Evolutionary conservation across 2,797 vertebrate species (phyloP).

Genomic region (Spinus olivaceus): DNA sequence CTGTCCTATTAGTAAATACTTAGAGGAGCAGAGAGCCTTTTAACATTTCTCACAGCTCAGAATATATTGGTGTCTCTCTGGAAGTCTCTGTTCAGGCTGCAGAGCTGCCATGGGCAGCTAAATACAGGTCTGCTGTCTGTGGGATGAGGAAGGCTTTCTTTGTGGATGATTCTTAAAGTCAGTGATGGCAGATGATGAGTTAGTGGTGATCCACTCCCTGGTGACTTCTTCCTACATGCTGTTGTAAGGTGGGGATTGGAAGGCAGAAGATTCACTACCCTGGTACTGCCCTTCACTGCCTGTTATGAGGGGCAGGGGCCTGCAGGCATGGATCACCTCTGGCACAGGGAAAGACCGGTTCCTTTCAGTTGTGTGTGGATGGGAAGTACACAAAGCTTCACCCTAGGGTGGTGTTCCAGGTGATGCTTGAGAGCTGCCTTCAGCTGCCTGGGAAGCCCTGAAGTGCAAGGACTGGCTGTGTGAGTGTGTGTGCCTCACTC

Average conservation of each 20-base stretch:
- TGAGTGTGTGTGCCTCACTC: fast-evolving
- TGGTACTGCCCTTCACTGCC: fast-evolving
- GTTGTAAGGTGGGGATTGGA: not conserved
- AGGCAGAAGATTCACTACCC: fast-evolving
- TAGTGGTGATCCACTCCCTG: not conserved
- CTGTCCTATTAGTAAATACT: not conserved
- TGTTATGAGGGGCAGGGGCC: too few relatives aligned
- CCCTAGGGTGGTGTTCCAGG: fast-evolving
- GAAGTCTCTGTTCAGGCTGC: not conserved
- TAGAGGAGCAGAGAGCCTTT: not conserved
- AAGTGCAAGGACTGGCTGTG: too few relatives aligned
- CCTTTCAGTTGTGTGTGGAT: fast-evolving
- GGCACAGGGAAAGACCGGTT: not conserved
- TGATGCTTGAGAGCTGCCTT: not conserved
- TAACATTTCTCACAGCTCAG: not conserved
- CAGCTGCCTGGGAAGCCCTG: not conserved
- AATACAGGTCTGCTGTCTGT: too few relatives aligned
- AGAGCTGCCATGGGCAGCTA: not conserved
- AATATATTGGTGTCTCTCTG: not conserved
- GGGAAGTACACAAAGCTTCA: not conserved
- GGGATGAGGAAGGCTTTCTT: not conserved
- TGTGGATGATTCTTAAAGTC: not conserved
- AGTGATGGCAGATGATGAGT: not conserved
- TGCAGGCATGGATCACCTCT: fast-evolving
- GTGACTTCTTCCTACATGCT: fast-evolving